Base-by-base conservation (phyloP, 1,140 invertebrate species). In the Caenorhabditis remanei region DNA sequence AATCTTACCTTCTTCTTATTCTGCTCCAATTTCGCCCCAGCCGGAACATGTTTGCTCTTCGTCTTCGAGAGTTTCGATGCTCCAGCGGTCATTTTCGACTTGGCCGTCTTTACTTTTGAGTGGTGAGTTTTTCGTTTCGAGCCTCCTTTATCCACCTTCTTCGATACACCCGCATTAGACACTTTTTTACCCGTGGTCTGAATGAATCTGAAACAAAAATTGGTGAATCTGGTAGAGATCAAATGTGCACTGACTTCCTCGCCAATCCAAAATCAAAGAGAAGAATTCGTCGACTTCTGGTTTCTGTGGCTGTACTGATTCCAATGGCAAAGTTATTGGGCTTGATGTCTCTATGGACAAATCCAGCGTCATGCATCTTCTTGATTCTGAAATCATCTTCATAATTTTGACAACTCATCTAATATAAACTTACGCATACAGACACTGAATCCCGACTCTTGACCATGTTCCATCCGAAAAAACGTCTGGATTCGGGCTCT, bases 211-310 rank as follows among this genome's bases (percentile, higher is more conserved):
- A 46, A 71, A 65, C 7, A 71, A 71, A 65, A 40, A 14, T 58
- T 13, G 61, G 24, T 43, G 16, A 71, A 46, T 11, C 46, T 19
- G 41, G 14, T 32, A 16, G 2, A 71, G 19, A 32, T 16, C 13
- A 46, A 46, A 16, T 5, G 14, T 13, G 11, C 19, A 32, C 65
- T 71, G 19, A 79, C 71, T 79, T 79, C 53, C 71, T 79, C 8
- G 71, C 71, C 43, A 79, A 50, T 53, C 71, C 71, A 79, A 79
- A 79, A 41, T 79, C 71, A 14, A 79, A 79, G 53, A 79, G 43
- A 50, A 50, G n/a, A 24, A 79, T n/a, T 24, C 46, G 71, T 48
- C 46, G 16, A 5, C 21, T 43, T 19, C 19, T 14, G 5, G 7
- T 6, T 43, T 71, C 65, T 14, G 14, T 7, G n/a, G 9, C 6